Conservation (phyloP, 2,797 vertebrate genomes). For the Acrossocheilus wenchowensis region DNA sequence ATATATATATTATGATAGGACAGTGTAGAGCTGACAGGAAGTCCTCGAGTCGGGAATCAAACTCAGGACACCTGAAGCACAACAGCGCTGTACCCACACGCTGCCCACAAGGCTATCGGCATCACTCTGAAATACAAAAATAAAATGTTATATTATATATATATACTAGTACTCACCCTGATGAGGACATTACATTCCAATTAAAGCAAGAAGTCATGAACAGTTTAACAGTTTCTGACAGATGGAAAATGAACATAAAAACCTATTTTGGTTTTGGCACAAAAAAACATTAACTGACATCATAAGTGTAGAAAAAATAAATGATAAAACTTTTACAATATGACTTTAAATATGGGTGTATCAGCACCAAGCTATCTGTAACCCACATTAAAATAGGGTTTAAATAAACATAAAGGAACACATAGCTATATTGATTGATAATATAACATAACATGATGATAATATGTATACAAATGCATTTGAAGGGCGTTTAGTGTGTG, state of each 20-base stretch:
- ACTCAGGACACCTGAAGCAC: too few relatives aligned
- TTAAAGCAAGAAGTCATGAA: neutral
- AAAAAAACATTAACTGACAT: neutral
- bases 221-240: neutral
- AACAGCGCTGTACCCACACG: too few relatives aligned
- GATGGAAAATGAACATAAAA: neutral
- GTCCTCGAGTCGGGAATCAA: too few relatives aligned
- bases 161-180: neutral
- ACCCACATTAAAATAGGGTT: too few relatives aligned
- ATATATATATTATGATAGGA: too few relatives aligned
- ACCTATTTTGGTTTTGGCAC: neutral
- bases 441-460: too few relatives aligned
- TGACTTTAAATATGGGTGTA: neutral
- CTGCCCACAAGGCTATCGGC: too few relatives aligned
- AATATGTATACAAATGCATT: too few relatives aligned
- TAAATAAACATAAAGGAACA: too few relatives aligned
- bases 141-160: too few relatives aligned
- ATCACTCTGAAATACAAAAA: neutral
- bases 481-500: neutral
- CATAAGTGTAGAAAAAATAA: neutral
- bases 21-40: too few relatives aligned
- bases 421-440: too few relatives aligned
- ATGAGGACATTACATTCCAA: neutral
- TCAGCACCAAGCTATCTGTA: neutral
- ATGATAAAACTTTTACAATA: neutral